Evolutionary conservation across 1,140 invertebrate species (phyloP).

Genomic region (Aethina tumida): DNA sequence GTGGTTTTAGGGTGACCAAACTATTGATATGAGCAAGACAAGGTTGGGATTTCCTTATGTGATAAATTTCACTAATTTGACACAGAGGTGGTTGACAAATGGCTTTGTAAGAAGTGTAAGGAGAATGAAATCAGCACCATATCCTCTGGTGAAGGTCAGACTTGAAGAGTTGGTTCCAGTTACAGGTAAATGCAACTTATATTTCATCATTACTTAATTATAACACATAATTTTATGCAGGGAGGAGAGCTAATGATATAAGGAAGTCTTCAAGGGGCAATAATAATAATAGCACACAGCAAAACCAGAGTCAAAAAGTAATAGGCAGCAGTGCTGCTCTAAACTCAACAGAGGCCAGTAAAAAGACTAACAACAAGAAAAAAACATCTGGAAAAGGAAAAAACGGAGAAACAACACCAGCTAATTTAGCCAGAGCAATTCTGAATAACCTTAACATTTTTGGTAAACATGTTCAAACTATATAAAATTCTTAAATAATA

Average conservation of each 20-base stretch:
- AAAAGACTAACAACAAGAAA: conserved; percentile 26
- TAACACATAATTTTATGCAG: conserved; percentile 12
- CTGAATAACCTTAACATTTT: conserved; percentile 73
- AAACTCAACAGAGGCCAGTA: conserved; percentile 19
- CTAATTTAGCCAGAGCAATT: conserved; percentile 63
- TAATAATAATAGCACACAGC: conserved; percentile 6
- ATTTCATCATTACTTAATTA: conserved; percentile 1
- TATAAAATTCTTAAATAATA: conserved; percentile 1
- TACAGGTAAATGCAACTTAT: conserved; percentile 22
- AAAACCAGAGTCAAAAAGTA: conserved; percentile 19
- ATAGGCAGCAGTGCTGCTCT: conserved; percentile 27
- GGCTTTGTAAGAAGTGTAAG: conserved; percentile 61
- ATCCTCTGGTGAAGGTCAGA: conserved; percentile 63
- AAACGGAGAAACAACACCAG: conserved; percentile 33
- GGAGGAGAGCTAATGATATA: conserved; percentile 22
- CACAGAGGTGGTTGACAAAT: conserved; percentile 59
- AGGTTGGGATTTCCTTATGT: conserved; percentile 64
- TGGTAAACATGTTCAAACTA: conserved; percentile 39
- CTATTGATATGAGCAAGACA: conserved; percentile 60
- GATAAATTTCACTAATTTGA: conserved; percentile 70
- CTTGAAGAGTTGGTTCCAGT: conserved; percentile 44
- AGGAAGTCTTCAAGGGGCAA: conserved; percentile 17
- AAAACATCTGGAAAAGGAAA: conserved; percentile 26
- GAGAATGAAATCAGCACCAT: conserved; percentile 66
- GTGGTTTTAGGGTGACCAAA: conserved; percentile 55